These are phyloP conservation scores for Penaeus monodon DNA, from an alignment of 2,888 invertebrate species.

Conservation along the genomic window DNA sequence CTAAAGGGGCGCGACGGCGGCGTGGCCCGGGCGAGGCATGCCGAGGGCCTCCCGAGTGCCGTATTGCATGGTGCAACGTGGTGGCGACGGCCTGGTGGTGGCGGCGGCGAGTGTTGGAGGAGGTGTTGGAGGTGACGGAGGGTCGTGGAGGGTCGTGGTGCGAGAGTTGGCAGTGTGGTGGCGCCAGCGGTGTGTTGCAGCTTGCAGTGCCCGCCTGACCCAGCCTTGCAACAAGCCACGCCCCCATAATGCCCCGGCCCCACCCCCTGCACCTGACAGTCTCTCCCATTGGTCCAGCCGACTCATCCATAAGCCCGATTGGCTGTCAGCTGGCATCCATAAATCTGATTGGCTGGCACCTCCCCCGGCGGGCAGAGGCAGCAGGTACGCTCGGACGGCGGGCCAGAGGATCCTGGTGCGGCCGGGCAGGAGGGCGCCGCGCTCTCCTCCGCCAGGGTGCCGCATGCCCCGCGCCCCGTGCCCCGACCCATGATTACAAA, in stretches of 20 bases:
- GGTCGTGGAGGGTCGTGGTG: conserved; percentile 20
- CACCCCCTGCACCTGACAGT: conserved; percentile 31
- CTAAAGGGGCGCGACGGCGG: too few species aligned
- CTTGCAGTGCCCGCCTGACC: conserved; percentile 30
- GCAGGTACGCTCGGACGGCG: not conserved
- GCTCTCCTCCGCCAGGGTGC: not conserved
- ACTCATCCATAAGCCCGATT: conserved; percentile 49
- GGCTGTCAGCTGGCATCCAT: conserved; percentile 56
- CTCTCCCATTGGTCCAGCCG: conserved; percentile 43
- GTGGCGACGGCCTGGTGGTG: not conserved
- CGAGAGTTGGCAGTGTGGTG: conserved; percentile 34
- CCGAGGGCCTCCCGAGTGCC: not conserved
- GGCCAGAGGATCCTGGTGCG: not conserved
- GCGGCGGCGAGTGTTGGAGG: too few species aligned
- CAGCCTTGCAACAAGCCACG: conserved; percentile 51
- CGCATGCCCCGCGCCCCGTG: too few species aligned
- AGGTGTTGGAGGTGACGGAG: not conserved
- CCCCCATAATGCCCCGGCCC: conserved; percentile 43
- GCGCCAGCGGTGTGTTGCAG: conserved; percentile 37
- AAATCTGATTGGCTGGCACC: conserved; percentile 56
- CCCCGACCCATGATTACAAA: too few species aligned
- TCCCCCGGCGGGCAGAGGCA: conserved; percentile 41
- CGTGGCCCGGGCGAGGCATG: too few species aligned
- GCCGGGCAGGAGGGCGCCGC: not conserved
- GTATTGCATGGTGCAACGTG: not conserved